Base-by-base conservation (phyloP, 2,888 invertebrate genomes). In the Syrphus vitripennis region DNA sequence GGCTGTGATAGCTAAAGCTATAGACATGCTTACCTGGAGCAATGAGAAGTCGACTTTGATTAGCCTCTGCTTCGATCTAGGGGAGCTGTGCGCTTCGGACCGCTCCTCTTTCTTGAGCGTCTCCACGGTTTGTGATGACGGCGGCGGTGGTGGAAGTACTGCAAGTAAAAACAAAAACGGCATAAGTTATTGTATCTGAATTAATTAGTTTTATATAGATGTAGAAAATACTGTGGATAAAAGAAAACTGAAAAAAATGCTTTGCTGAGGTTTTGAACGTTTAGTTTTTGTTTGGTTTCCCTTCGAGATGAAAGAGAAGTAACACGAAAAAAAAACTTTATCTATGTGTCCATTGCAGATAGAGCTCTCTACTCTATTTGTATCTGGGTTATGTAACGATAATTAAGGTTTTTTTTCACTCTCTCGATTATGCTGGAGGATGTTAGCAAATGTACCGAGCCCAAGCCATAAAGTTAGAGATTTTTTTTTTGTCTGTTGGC, bases 11-110 rank as follows among this genome's bases (percentile, higher is more conserved):
- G 45, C 29, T 65, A 7, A n/a, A n/a, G 42, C n/a, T 14, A 50
- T 65, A n/a, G 74, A 40, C 65, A 87, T 76, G 90, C 93, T 93
- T 90, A 95, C 95, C 94, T 95, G 94, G 90, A 96, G 93, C 91
- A 95, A 94, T 90, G 96, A 95, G 92, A 96, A 96, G 93, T 97
- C 97, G 87, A 97, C 96, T 94, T 97, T 97, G 93, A 97, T 97
- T 90, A 97, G 94, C 90, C 96, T 94, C 90, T 92, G 92, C 82
- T 90, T 90, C 79, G 91, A 90, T 87, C 91, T 91, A 83, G 92
- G 90, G 82, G 91, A 87, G 76, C 90, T 93, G 93, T 89, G 93
- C 92, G 91, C 93, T 92, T 91, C 93, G 88, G 87, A 84, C 82
- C 88, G 88, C 83, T 89, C 89, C 88, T 89, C 89, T 77, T 88